Evolutionary conservation across 2,797 vertebrate species (phyloP).

Genomic region (Catostomus latipinnis): DNA sequence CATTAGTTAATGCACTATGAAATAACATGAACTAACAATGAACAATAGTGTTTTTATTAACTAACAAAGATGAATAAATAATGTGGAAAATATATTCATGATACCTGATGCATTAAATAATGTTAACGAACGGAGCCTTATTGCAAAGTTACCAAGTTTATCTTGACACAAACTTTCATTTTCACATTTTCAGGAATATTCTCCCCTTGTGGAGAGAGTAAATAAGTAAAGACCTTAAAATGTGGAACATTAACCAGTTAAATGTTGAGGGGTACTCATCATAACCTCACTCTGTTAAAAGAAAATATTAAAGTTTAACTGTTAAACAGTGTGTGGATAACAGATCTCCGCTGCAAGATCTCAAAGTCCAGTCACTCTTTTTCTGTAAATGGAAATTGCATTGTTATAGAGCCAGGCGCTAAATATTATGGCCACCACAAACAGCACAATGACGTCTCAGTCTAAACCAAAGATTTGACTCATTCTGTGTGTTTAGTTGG

Average conservation of each 20-base stretch:
- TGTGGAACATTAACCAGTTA: neutral
- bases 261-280: neutral
- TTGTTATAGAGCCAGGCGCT: conserved; percentile 1
- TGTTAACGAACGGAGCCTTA: too few species aligned
- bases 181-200: neutral
- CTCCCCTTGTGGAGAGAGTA: neutral
- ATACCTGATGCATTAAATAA: too few species aligned
- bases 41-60: too few species aligned
- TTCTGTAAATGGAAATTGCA: neutral
- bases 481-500: neutral
- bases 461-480: conserved; percentile 18
- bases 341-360: conserved; percentile 13
- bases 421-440: conserved; percentile 21
- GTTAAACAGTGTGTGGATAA: conserved; percentile 2
- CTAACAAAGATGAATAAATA: too few species aligned
- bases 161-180: too few species aligned
- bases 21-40: too few species aligned
- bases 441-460: conserved; percentile 9
- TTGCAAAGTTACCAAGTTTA: too few species aligned
- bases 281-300: neutral
- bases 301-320: conserved; percentile 15
- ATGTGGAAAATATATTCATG: too few species aligned
- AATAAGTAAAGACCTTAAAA: neutral
- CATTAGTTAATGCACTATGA: too few species aligned
- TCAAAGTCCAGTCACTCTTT: neutral